A percentile compares a stretch with the other conserved stretches of the same genome.
Conservation (phyloP, 2,797 vertebrate species). For the Anniella stebbinsi region DNA sequence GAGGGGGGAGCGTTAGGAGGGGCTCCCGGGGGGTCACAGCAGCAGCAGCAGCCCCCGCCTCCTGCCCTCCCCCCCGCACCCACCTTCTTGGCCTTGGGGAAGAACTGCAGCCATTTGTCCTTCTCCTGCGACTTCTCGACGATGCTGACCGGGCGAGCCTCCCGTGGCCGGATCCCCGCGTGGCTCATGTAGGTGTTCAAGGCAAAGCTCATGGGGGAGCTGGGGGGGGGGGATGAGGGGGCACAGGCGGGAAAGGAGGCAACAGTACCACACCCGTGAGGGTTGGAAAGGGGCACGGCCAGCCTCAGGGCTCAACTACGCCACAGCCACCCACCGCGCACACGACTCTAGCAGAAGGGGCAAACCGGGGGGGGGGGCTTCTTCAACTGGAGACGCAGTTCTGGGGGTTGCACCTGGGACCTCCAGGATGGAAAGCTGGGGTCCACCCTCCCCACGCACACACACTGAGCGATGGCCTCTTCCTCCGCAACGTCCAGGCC, state of each 20-base stretch:
- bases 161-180: slow-evolving; percentile 87
- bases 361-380: not conserved
- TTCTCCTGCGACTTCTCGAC: slow-evolving; percentile 85
- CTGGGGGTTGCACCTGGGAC: not conserved
- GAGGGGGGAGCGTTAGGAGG: not conserved
- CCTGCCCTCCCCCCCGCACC: accelerated
- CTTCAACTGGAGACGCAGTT: too few relatives aligned
- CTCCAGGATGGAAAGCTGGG: not conserved
- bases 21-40: not conserved
- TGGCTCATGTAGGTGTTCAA: slow-evolving; percentile 90
- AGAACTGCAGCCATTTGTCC: slow-evolving; percentile 93
- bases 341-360: not conserved
- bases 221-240: slow-evolving; percentile 53
- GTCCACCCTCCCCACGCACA: too few relatives aligned
- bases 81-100: slow-evolving; percentile 94
- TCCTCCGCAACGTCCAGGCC: too few relatives aligned
- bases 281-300: not conserved
- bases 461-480: too few relatives aligned
- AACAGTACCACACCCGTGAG: not conserved
- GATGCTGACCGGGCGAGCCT: slow-evolving; percentile 82
- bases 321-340: not conserved
- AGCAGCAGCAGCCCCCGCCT: not conserved
- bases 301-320: not conserved
- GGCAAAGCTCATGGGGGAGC: slow-evolving; percentile 89
- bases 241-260: not conserved